Conservation (phyloP, 2,797 vertebrate species). For the Aselliscus stoliczkanus region DNA sequence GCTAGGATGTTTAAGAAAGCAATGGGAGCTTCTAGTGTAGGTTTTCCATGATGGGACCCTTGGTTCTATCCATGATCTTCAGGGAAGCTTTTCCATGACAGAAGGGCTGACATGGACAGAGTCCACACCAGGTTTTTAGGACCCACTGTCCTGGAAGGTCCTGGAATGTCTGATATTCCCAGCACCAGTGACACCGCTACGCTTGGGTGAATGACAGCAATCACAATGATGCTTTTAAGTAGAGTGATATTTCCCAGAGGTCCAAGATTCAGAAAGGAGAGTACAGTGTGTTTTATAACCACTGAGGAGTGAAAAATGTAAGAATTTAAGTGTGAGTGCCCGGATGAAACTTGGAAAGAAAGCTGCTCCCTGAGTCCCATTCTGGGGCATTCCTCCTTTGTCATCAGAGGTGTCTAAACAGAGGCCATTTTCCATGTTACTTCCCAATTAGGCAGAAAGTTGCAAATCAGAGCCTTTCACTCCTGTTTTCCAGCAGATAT, state of each 20-base stretch:
- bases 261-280: background rate
- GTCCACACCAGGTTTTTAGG: too few relatives aligned
- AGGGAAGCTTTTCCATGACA: background rate
- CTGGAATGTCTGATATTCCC: background rate
- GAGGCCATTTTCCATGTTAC: background rate
- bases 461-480: background rate
- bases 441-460: background rate
- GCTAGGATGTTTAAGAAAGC: constrained; percentile 35
- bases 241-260: background rate
- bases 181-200: rapidly evolving
- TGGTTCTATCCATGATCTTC: background rate
- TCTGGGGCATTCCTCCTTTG: background rate
- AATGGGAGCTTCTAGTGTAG: background rate
- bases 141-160: background rate
- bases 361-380: background rate
- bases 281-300: too few relatives aligned
- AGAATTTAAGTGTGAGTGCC: background rate
- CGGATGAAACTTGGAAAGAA: background rate
- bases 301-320: background rate
- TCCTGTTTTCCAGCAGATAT: background rate
- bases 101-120: background rate
- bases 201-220: too few relatives aligned
- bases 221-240: rapidly evolving
- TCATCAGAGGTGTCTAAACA: background rate
- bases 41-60: background rate